Evolutionary conservation across 2,888 invertebrate species (phyloP), one percentile per base, ranked within the genome.

Genomic region (Phytoseiulus persimilis): DNA sequence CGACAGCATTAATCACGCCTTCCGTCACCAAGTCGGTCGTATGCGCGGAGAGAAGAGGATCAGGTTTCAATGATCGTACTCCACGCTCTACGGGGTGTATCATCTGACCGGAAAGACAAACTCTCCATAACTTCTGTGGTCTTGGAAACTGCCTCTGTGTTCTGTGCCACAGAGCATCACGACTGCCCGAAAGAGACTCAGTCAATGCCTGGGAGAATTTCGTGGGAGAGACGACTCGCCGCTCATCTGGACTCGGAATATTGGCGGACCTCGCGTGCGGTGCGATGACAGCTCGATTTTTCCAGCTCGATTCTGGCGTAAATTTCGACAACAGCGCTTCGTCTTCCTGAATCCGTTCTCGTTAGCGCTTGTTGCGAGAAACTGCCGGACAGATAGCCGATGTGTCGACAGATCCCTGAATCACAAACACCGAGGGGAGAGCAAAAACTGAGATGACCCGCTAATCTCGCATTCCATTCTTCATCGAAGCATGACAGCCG

Each of bases 1-100:
- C 65, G 65, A 65, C 65, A 65, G 65, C 65, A 65, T 65, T 65
- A 65, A 65, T 65, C 65, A 65, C 65, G 65, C 65, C 65, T 65
- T 65, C 65, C 65, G 65, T 65, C 65, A 65, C 65, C 65, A 18
- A 65, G 65, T 65, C 65, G 18, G 65, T 65, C 65, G 65, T 65
- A 65, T 65, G 65, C 65, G 65, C 65, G 28, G 65, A 65, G 65
- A 28, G 65, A 65, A 65, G 18, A 65, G 65, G 65, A 65, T 65
- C 65, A 65, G 65, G 65, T 65, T 65, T 28, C 65, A 65, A 65
- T 65, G 65, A 65, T 65, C 65, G 65, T 65, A 65, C 65, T 65
- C 65, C 65, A 65, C 65, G 65, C 65, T 65, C 65, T 65, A 65
- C 65, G 65, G 65, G 65, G 65, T 65, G 65, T 65, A 65, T 65